These are phyloP conservation scores for Tauraco erythrolophus DNA, from an alignment of 2,113 vertebrate species.

Conservation along the genomic window DNA sequence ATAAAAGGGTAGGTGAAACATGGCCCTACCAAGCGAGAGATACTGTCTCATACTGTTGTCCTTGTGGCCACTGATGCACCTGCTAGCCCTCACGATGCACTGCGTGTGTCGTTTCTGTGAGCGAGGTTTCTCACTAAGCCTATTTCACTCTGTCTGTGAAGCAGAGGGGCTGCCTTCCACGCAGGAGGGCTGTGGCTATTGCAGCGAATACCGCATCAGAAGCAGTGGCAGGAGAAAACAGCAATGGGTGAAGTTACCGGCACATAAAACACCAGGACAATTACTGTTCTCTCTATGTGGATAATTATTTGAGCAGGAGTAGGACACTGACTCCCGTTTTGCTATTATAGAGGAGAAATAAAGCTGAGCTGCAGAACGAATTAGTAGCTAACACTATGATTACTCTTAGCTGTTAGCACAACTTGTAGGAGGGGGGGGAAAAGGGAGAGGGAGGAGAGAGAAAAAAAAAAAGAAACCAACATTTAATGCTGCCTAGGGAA, in stretches of 20 bases:
- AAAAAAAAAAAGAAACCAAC: not conserved
- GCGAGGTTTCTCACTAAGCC: slow-evolving; percentile 22
- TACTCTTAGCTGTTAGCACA: slow-evolving; percentile 58
- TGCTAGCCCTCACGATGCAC: slow-evolving; percentile 36
- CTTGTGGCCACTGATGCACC: slow-evolving; percentile 52
- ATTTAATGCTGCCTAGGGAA: slow-evolving; percentile 62
- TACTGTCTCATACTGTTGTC: not conserved
- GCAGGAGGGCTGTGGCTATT: slow-evolving; percentile 53
- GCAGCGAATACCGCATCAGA: slow-evolving; percentile 60
- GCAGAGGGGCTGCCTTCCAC: slow-evolving; percentile 29
- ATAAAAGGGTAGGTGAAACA: slow-evolving; percentile 20
- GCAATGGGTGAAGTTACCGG: slow-evolving; percentile 61
- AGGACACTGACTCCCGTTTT: slow-evolving; percentile 12
- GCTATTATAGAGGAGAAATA: slow-evolving; percentile 28
- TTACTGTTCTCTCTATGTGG: not conserved
- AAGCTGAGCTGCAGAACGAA: slow-evolving; percentile 62
- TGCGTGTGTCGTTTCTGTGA: not conserved
- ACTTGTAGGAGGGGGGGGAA: slow-evolving; percentile 53
- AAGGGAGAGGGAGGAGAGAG: not conserved
- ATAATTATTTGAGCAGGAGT: slow-evolving; percentile 4
- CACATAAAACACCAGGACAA: slow-evolving; percentile 1
- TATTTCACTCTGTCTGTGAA: not conserved
- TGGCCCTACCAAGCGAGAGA: not conserved
- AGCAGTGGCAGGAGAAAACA: slow-evolving; percentile 25
- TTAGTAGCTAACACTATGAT: slow-evolving; percentile 63